Conservation (phyloP, 2,797 vertebrate species). For the Fringilla coelebs region DNA sequence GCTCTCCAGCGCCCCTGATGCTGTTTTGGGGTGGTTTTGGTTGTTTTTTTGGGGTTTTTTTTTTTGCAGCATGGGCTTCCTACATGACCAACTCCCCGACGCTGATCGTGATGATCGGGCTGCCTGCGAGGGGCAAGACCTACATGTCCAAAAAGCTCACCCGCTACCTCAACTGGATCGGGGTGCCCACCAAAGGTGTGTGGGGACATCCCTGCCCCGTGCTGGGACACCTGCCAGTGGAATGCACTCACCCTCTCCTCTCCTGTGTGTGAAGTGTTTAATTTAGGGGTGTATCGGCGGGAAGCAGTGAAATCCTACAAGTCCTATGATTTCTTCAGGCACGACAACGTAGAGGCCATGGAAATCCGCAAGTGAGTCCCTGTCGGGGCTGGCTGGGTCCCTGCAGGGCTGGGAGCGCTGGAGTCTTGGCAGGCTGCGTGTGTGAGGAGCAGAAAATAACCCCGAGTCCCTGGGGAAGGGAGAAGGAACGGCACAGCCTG, state of each 20-base stretch:
- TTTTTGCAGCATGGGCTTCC: constrained; percentile 88
- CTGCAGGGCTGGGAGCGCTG: neutral
- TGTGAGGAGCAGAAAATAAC: neutral
- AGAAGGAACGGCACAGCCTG: neutral
- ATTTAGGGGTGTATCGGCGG: constrained; percentile 94
- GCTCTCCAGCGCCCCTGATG: neutral
- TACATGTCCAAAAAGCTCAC: constrained; percentile 97
- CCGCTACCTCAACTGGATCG: constrained; percentile 98
- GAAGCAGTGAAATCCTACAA: constrained; percentile 93
- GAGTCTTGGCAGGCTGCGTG: fast-evolving
- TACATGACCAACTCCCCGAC: constrained; percentile 97
- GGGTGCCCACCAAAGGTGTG: constrained; percentile 93
- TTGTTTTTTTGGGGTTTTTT: fast-evolving
- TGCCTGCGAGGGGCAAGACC: constrained; percentile 94
- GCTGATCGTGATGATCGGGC: constrained; percentile 94
- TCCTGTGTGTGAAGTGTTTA: constrained; percentile 83
- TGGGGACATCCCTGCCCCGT: neutral
- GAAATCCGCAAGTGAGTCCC: constrained; percentile 91
- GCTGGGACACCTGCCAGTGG: fast-evolving
- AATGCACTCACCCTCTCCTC: neutral
- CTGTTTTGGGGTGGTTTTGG: neutral
- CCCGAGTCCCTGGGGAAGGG: fast-evolving
- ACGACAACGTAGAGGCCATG: constrained; percentile 96
- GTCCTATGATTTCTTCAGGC: constrained; percentile 96
- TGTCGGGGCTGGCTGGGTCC: fast-evolving